Base-by-base conservation (phyloP, 2,888 invertebrate genomes). In the Agriopis leucophaearia region DNA sequence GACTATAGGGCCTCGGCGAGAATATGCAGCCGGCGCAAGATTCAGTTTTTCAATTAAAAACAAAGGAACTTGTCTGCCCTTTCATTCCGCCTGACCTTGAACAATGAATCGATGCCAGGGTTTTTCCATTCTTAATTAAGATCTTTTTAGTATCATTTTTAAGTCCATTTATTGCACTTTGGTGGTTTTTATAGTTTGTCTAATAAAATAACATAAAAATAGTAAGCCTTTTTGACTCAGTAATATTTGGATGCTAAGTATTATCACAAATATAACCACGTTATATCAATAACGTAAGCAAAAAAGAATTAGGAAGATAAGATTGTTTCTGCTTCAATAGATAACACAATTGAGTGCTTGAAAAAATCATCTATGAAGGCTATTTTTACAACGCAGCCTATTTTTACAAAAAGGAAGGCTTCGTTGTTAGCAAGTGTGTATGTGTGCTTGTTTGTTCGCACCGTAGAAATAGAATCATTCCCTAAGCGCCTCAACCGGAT, bases 231-330 rank as follows among this genome's bases (percentile, higher is more conserved):
- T 42, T 15, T 12, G 10, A 54, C 16, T n/a, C 12, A 9, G 8
- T n/a, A 55, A 42, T 13, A 27, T 8, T 15, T 16, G 1, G 18
- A 55, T 57, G 57, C 35, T 15, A 47, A 35, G 36, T 57, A 16
- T 40, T 50, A 59, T 59, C 59, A 42, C 40, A 16, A 40, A 57
- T 40, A 59, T 40, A n/a, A 8, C 9, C 40, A 50, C 13, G 44
- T 44, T 48, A 64, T 68, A 68, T 56, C 55, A 51, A 48, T 27
- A 60, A 69, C 58, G 69, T 69, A 58, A 69, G 65, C 73, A 74
- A 70, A 69, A 72, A 63, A 68, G 74, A 77, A 77, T 79, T 79
- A 78, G 62, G 44, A 63, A 70, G 83, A 82, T 85, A 84, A 83
- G 83, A 82, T 78, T 78, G 71, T 72, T 67, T 68, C 68, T 64